A percentile compares a stretch with the other conserved stretches of the same genome.
Conservation (phyloP, 2,797 vertebrate genomes). For the Melanotaenia maccullochi region DNA sequence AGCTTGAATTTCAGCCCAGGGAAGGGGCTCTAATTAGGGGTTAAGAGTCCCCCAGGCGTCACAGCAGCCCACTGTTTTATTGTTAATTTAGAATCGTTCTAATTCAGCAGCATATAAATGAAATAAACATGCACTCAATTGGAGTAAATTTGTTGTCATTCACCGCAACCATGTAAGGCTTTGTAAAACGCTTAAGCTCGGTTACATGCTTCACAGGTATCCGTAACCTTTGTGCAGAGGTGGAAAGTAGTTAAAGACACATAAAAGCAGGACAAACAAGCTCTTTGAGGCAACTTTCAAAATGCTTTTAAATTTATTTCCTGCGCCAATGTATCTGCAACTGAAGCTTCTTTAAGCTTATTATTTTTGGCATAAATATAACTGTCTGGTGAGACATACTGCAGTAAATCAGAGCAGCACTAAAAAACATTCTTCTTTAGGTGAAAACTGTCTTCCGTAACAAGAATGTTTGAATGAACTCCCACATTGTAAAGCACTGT, state of each 20-base stretch:
- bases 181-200: conserved; percentile 35
- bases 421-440: conserved; percentile 27
- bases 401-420: conserved; percentile 27
- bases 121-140: conserved; percentile 75
- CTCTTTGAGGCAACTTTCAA: conserved; percentile 12
- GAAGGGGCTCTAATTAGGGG: conserved; percentile 93
- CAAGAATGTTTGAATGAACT: conserved; percentile 29
- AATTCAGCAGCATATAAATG: conserved; percentile 79
- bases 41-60: conserved; percentile 95
- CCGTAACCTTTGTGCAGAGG: conserved; percentile 23
- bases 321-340: conserved; percentile 20
- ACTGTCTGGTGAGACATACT: conserved; percentile 7
- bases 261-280: conserved; percentile 24
- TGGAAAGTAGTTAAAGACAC: conserved; percentile 26
- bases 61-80: conserved; percentile 86
- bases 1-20: conserved; percentile 91
- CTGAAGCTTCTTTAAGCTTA: conserved; percentile 23
- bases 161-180: conserved; percentile 48
- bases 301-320: conserved; percentile 17
- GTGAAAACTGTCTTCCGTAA: conserved; percentile 32
- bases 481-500: conserved; percentile 36
- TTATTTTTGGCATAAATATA: conserved; percentile 12
- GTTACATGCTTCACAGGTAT: conserved; percentile 26
- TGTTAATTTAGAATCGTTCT: conserved; percentile 82
- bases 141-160: conserved; percentile 66